These are phyloP conservation scores for Bos indicus DNA, from an alignment of 2,113 vertebrate species.

Conservation along the genomic window DNA sequence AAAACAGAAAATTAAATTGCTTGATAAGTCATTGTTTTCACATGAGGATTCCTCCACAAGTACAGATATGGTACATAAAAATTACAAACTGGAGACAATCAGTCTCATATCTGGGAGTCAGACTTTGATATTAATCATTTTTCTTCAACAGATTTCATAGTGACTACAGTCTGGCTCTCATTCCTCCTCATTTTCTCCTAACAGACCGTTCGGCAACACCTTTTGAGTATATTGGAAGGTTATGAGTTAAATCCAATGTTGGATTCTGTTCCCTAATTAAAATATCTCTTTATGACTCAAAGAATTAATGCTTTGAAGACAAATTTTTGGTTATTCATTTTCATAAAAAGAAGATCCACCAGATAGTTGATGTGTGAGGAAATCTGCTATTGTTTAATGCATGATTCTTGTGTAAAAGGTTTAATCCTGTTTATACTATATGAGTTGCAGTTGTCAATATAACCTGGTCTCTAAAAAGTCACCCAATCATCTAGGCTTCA, in stretches of 20 bases:
- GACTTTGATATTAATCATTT: neutral
- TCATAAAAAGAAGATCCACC: neutral
- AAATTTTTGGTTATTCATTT: neutral
- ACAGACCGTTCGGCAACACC: neutral
- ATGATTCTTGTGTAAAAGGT: neutral
- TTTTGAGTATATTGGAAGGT: neutral
- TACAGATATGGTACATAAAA: neutral
- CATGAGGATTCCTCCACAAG: neutral
- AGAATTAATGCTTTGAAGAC: neutral
- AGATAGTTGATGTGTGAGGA: neutral
- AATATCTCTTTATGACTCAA: neutral
- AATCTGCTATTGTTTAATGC: neutral
- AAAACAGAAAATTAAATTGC: slow-evolving; percentile 26
- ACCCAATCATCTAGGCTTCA: neutral
- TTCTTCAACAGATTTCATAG: neutral
- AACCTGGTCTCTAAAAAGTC: neutral
- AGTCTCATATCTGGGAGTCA: neutral
- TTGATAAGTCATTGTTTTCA: neutral
- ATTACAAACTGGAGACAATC: neutral
- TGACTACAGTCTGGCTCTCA: neutral
- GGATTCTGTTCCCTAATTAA: neutral
- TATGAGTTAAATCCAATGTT: neutral
- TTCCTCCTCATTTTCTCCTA: neutral
- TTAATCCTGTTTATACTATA: neutral
- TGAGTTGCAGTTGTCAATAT: neutral